Evolutionary conservation across 1,140 invertebrate species (phyloP).

Genomic region (Sinella curviseta): DNA sequence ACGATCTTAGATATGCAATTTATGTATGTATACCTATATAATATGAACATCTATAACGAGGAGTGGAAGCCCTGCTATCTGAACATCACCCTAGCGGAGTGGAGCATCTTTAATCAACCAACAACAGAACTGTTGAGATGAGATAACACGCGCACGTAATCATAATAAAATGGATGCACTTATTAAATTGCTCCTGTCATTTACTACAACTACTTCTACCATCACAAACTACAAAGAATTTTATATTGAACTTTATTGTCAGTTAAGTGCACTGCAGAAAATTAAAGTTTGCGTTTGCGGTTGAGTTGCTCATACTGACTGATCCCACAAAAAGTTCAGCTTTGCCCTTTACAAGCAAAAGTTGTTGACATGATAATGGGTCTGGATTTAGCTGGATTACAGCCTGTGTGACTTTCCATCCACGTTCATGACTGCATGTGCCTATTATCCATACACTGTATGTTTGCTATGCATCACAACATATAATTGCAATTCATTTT

Average conservation of each 20-base stretch:
- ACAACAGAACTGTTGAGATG: background rate
- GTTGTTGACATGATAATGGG: conserved; percentile 7
- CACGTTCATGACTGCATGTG: background rate
- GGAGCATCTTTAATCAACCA: background rate
- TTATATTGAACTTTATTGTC: too few relatives aligned
- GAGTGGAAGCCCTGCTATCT: background rate
- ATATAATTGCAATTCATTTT: too few relatives aligned
- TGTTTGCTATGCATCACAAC: too few relatives aligned
- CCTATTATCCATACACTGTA: background rate
- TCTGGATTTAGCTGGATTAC: too few relatives aligned
- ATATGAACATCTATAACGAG: too few relatives aligned
- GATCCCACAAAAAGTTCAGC: too few relatives aligned
- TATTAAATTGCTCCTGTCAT: background rate
- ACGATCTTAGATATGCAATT: background rate
- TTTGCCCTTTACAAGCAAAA: background rate
- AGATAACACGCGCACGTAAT: background rate
- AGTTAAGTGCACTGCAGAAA: background rate
- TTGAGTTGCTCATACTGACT: too few relatives aligned
- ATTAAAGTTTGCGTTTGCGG: background rate
- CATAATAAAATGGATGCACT: background rate
- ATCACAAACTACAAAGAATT: too few relatives aligned
- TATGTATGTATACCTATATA: too few relatives aligned
- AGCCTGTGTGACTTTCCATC: background rate
- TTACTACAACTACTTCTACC: too few relatives aligned
- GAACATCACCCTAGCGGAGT: background rate